Evolutionary conservation across 1,140 invertebrate species (phyloP), one percentile per base, ranked within the genome.

Genomic region (Lineus longissimus): DNA sequence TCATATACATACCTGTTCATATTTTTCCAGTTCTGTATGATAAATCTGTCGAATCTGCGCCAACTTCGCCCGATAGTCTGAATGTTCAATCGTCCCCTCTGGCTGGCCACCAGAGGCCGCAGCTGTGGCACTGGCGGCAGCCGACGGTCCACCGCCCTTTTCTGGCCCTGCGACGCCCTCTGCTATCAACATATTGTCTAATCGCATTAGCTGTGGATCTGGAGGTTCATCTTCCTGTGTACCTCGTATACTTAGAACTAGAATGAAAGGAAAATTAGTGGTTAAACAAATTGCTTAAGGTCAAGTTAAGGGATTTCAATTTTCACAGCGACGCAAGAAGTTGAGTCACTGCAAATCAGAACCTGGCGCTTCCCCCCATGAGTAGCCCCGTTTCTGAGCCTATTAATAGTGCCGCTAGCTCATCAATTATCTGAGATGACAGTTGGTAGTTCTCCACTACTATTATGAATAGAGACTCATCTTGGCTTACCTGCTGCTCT

Each of bases 131-230:
- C 91, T 93, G 0, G 93, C 92, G 2, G 95, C 93, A 0, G 93
- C 92, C 6, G 91, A 90, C 0, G 92, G 91, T 0, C 93, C 93
- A 17, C 94, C 93, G 19, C 93, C 94, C 79, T 97, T 98, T 77
- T 98, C 96, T 0, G 95, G 95, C 0, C 96, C 96, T 2, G 95
- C 95, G 15, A 99, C 96, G 40, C 97, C 97, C 83, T 99, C 97
- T 0, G 97, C 97, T 70, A 98, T 96, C 76, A 99, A 85, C 97
- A 99, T 99, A 83, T 99, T 99, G 84, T 99, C 97, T 76, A 99
- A 83, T 70, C 97, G 86, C 93, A 99, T 98, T 64, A 99, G 83
- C 79, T 99, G 96, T 0, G 97, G 96, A 86, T 99, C 96, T 77
- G 96, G 95, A 0, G 95, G 94, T 76, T 98, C 96, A 78, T 99